phyloP scores from a whole-genome alignment of 2,797 vertebrate species.

The Hypotaenidia okinawae region DNA sequence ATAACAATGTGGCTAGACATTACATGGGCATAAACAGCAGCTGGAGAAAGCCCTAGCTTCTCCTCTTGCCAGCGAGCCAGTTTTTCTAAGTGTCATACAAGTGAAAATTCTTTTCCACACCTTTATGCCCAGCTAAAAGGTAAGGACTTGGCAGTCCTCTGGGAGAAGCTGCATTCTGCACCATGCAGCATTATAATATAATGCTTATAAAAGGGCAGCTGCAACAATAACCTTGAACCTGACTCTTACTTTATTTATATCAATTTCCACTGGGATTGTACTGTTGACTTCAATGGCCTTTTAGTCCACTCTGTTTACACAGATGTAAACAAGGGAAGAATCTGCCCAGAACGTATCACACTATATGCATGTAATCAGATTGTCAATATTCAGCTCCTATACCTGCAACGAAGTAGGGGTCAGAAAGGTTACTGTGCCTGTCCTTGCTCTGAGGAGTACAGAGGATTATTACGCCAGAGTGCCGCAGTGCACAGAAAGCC shows the following conservation, averaged over 20 bases:
- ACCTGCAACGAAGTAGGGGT: neutral
- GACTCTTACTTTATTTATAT: neutral
- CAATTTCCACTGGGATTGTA: neutral
- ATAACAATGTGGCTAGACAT: neutral
- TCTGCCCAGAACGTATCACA: neutral
- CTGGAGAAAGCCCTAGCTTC: neutral
- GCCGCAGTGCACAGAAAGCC: neutral
- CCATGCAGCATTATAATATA: neutral
- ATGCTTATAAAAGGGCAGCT: neutral
- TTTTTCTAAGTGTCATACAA: neutral
- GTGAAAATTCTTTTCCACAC: neutral
- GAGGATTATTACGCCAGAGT: neutral
- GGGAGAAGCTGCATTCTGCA: neutral
- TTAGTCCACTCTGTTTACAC: neutral
- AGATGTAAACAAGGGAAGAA: neutral
- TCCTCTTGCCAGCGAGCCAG: neutral
- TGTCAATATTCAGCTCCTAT: neutral
- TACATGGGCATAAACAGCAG: neutral
- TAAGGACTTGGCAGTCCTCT: neutral
- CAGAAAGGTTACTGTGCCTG: neutral
- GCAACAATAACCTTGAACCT: neutral
- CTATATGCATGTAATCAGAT: neutral
- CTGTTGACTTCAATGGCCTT: neutral
- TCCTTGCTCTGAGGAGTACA: neutral
- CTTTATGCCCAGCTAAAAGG: neutral